Evolutionary conservation across 2,888 invertebrate genomes (phyloP).

Genomic region (Drosophila falleni): DNA sequence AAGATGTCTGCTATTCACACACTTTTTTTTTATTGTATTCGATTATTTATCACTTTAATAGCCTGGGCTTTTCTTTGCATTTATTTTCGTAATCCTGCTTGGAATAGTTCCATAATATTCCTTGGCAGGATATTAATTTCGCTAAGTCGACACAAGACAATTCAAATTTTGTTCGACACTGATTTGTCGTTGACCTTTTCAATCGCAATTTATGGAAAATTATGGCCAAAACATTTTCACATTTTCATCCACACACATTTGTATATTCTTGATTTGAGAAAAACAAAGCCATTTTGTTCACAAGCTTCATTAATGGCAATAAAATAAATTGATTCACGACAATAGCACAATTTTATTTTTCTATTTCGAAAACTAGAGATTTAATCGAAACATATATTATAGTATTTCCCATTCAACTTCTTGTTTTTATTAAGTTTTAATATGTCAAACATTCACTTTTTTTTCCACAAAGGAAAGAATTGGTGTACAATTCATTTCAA

Average conservation of each 20-base stretch:
- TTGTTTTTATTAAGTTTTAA: background rate
- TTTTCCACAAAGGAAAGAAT: background rate
- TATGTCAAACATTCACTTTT: background rate
- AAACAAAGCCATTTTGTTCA: conserved; percentile 62
- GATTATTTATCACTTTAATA: conserved; percentile 53
- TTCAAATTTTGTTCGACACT: conserved; percentile 46
- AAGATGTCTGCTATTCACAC: conserved; percentile 27
- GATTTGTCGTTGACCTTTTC: conserved; percentile 52
- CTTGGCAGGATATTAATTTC: conserved; percentile 42
- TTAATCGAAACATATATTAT: background rate
- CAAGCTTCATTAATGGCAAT: conserved; percentile 56
- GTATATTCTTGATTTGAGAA: conserved; percentile 31
- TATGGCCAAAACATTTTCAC: conserved; percentile 58
- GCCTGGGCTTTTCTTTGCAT: conserved; percentile 41
- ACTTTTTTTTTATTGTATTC: conserved; percentile 23
- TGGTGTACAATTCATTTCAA: background rate
- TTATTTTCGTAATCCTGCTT: conserved; percentile 19
- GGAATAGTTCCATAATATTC: conserved; percentile 36
- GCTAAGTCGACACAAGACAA: conserved; percentile 47
- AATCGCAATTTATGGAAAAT: conserved; percentile 60
- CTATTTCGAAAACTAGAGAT: background rate
- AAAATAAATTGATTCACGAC: conserved; percentile 42
- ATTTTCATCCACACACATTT: conserved; percentile 42
- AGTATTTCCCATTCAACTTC: background rate
- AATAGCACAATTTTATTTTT: conserved; percentile 19